Percentiles rank a stretch among this genome's conserved stretches.
These are phyloP conservation scores for Dipodomys spectabilis DNA, from an alignment of 2,113 vertebrate genomes.

Conservation along the genomic window DNA sequence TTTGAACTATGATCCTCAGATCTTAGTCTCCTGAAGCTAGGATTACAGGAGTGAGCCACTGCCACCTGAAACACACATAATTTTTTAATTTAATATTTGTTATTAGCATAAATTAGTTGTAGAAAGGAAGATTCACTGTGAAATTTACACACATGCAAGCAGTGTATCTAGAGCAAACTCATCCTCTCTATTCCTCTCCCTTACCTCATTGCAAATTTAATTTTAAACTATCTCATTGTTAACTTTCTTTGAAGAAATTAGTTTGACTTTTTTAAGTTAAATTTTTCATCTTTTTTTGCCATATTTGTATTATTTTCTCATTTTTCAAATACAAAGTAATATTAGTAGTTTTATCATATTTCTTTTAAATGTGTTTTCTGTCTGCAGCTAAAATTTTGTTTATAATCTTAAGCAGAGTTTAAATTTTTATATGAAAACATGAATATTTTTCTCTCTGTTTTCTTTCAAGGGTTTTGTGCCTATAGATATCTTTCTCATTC, in stretches of 20 bases:
- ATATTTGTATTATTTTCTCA: neutral
- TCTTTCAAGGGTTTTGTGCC: conserved; percentile 13
- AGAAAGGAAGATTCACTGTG: no score
- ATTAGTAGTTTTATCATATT: neutral
- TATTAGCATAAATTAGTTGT: no score
- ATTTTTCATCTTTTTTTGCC: neutral
- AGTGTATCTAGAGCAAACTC: no score
- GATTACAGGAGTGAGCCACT: no score
- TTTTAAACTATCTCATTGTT: conserved; percentile 20
- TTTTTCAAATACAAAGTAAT: conserved; percentile 13
- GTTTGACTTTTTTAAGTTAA: neutral
- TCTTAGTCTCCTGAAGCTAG: no score
- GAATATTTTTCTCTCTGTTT: conserved; percentile 46
- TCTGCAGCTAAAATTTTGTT: conserved; percentile 45
- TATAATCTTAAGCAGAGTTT: conserved; percentile 28
- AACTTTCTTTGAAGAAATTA: conserved; percentile 19
- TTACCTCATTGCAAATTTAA: conserved; percentile 20
- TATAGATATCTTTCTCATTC: conserved; percentile 10
- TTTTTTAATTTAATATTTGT: no score
- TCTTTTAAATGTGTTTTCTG: conserved; percentile 30
- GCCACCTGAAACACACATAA: no score
- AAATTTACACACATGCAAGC: no score
- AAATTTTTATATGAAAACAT: neutral
- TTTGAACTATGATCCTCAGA: no score
- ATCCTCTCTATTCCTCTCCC: no score